Base-by-base conservation (phyloP, 2,888 invertebrate species). In the Gymnocheta viridis region DNA sequence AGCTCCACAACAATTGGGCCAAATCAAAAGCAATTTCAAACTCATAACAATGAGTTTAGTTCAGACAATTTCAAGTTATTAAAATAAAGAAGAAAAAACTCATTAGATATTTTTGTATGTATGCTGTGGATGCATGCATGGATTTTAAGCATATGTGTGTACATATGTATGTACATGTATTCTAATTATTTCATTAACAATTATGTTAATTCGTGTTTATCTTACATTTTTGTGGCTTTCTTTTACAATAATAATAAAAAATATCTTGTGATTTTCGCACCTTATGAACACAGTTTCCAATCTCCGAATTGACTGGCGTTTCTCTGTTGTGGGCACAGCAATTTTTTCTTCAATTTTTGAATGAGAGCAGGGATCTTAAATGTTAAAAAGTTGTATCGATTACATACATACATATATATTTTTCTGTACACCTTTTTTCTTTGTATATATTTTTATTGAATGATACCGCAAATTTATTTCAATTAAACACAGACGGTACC, bases 241-340 rank as follows among this genome's bases (percentile, higher is more conserved):
- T 41, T 77, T 51, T 17, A 2, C 44, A 24, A 69, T 10, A 70
- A 29, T n/a, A 41, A 56, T 10, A 54, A 19, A 49, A 49, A 54
- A 58, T n/a, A n/a, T 76, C 73, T 77, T 72, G 60, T 62, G 73
- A 77, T 72, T 78, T 87, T 86, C 66, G 82, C 86, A 85, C 86
- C 85, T 85, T 83, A 78, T 86, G 85, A 82, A 70, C 73, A 85
- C 86, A 73, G 77, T 86, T 77, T 72, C 24, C 27, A 67, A 77
- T 60, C 49, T 56, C 47, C 64, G 72, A 80, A 73, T 38, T 67
- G 41, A n/a, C 44, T 47, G 32, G 56, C 19, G 67, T 38, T 54
- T 47, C 10, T 38, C 17, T 54, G 32, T 4, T 32, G 44, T 60
- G 9, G 62, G n/a, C 70, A 51, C n/a, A 32, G 62, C 24, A 62